Conservation (phyloP, 2,797 vertebrate genomes). For the Oreochromis mossambicus region DNA sequence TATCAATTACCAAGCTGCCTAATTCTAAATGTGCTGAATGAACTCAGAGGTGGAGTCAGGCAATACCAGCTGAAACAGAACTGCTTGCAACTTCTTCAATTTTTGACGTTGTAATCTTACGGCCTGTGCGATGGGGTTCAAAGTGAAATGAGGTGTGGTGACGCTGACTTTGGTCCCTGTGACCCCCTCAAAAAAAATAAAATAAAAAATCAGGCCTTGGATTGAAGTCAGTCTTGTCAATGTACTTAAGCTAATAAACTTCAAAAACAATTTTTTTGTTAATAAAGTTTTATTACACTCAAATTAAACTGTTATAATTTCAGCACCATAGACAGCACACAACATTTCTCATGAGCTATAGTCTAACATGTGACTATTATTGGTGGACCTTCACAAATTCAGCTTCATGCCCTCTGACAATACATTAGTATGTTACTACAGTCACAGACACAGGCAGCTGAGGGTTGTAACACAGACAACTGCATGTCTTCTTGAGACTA, state of each 20-base stretch:
- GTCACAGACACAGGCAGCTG: neutral
- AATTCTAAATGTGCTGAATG: neutral
- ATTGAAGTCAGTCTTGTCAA: neutral
- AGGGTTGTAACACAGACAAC: rapidly evolving
- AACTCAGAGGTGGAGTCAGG: neutral
- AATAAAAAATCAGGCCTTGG: neutral
- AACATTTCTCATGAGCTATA: neutral
- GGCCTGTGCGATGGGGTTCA: neutral
- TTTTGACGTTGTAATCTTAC: neutral
- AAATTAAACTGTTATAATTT: neutral
- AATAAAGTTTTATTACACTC: neutral
- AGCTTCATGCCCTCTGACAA: neutral
- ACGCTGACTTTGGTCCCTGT: neutral
- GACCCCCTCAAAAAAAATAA: neutral
- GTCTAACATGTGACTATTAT: rapidly evolving
- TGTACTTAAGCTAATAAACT: neutral
- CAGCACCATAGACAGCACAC: neutral
- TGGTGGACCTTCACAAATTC: neutral
- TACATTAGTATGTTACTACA: neutral
- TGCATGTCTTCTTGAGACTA: neutral
- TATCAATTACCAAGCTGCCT: neutral
- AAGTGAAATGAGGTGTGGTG: neutral
- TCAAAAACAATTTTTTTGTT: neutral
- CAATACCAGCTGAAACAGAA: neutral
- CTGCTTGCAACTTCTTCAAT: neutral